Evolutionary conservation across 1,140 invertebrate genomes (phyloP), one percentile per base, ranked within the genome.

Genomic region (Holcopasites calliopsidis): DNA sequence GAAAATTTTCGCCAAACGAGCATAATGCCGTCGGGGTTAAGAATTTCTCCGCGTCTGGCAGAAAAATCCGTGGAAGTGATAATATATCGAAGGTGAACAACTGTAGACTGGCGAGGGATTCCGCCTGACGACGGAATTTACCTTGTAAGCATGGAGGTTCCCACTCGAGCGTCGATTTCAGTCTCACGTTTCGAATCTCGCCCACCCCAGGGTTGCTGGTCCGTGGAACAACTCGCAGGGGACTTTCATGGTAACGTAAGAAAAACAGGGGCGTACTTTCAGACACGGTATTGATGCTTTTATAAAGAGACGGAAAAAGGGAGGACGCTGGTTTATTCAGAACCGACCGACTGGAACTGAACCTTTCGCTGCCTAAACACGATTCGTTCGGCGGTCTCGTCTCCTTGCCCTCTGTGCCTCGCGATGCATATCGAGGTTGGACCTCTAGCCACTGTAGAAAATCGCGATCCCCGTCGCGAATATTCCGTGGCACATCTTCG

Each of bases 121-220:
- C 18, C 26, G 4, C 2, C 1, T 6, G 7, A 40, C 23, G 42
- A 18, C 40, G 31, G 18, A 65, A 73, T 72, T 72, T 58, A 73
- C 38, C 60, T 57, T 58, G 50, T 26, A 57, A 64, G 58, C 54
- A 57, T 62, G n/a, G n/a, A n/a, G n/a, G n/a, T n/a, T n/a, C 26
- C 44, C 40, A 50, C n/a, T 16, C 1, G 60, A 26, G 52, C 57
- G 40, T 72, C 60, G 69, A 58, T 71, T 65, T 40, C 68, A 31
- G 42, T 55, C 49, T 61, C 62, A 33, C 52, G 54, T 78, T 44
- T 61, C 64, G 69, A 71, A 72, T 82, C 66, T 52, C 66, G 47
- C 49, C 54, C 62, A 23, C 28, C 54, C 28, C 35, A 5, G 31
- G 52, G 54, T 23, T 31, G 42, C 11, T 13, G 28, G 47, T 2